Percentiles rank a stretch among this genome's conserved stretches.
These are phyloP conservation scores for Phyllotreta cruciferae DNA, from an alignment of 2,888 invertebrate species.

Conservation along the genomic window DNA sequence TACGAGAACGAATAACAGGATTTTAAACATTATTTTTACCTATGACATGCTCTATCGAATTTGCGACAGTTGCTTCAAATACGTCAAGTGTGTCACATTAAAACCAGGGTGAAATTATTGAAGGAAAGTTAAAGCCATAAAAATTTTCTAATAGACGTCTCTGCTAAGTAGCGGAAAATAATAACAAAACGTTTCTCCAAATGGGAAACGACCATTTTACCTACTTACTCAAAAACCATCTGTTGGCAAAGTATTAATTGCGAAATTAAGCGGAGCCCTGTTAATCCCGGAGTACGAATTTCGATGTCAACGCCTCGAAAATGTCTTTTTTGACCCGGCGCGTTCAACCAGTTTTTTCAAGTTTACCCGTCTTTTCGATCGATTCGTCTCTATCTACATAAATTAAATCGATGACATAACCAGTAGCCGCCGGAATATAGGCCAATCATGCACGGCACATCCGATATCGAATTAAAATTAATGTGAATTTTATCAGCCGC, in stretches of 20 bases:
- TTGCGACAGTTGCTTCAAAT: too few species aligned
- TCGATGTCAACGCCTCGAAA: conserved; percentile 12
- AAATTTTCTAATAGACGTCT: too few species aligned
- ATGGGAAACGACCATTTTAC: too few species aligned
- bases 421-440: conserved; percentile 9
- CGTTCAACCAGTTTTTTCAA: conserved; percentile 11
- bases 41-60: too few species aligned
- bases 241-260: neutral
- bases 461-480: neutral
- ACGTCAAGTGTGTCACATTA: too few species aligned
- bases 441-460: neutral
- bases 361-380: neutral
- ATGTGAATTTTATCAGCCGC: neutral
- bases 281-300: conserved; percentile 1
- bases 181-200: too few species aligned
- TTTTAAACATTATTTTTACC: too few species aligned
- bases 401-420: conserved; percentile 11
- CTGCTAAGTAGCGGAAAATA: too few species aligned
- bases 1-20: too few species aligned
- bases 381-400: conserved; percentile 19
- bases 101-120: too few species aligned
- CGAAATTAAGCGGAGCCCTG: conserved; percentile 9
- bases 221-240: too few species aligned
- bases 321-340: conserved; percentile 9
- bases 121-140: too few species aligned